phyloP scores from a whole-genome alignment of 2,113 vertebrate species.

The Cricetomys ansorgei region DNA sequence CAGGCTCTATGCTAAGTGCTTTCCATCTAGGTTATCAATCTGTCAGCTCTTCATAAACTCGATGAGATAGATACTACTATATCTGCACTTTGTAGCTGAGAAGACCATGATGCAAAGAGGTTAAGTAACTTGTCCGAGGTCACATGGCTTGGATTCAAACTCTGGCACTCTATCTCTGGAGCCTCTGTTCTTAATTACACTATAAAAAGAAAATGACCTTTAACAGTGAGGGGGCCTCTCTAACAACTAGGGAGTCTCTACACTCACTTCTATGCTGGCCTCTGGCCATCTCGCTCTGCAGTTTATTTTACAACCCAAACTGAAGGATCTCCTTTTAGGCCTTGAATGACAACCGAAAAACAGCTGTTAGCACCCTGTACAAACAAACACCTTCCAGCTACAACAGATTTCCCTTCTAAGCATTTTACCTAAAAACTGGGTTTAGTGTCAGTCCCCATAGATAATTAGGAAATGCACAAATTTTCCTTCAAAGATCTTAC shows the following conservation, averaged over 20 bases:
- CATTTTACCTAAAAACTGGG: background rate
- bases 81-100: background rate
- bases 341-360: slow-evolving; percentile 4
- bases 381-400: background rate
- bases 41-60: background rate
- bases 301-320: slow-evolving; percentile 15
- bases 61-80: too few species aligned
- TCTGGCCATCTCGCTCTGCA: background rate
- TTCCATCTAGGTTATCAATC: background rate
- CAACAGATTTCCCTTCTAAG: background rate
- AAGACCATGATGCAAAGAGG: background rate
- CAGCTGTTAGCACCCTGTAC: background rate
- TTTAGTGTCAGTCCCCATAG: background rate
- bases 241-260: background rate
- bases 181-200: background rate
- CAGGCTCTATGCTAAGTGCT: background rate
- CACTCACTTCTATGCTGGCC: background rate
- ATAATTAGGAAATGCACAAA: background rate
- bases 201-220: background rate
- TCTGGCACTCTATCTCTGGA: background rate
- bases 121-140: background rate
- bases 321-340: background rate
- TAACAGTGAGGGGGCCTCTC: background rate
- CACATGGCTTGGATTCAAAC: slow-evolving; percentile 5
- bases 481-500: background rate